Base-by-base conservation (phyloP, 2,113 vertebrate species). In the Sinosuthora webbiana region DNA sequence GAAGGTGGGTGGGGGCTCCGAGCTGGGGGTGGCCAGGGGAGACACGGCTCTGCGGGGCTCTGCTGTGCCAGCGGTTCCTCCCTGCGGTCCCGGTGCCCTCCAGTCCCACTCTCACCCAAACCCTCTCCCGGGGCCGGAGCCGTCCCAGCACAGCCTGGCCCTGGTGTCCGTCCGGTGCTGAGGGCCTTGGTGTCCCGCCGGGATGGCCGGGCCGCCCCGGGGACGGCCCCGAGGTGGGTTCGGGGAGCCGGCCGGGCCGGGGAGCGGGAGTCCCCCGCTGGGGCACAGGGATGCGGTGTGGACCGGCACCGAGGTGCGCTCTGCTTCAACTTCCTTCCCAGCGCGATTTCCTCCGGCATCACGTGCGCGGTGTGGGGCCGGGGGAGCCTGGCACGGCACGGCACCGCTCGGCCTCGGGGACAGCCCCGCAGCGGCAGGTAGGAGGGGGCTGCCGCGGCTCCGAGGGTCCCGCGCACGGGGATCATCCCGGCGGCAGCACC, bases 271-370 rank as follows among this genome's bases (percentile, higher is more conserved):
- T 9, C 9, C 44, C 42, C n/a, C 21, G 0, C 1, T 7, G 83
- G 63, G 83, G 53, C 4, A 0, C 13, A 0, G 75, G 68, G 75
- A 47, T 9, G 47, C 1, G 3, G 33, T 4, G 1, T 56, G 89
- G 65, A 86, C 23, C 25, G 1, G 87, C 87, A 27, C 67, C 4
- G 31, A 64, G 89, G 28, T 74, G 80, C n/a, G 39, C 63, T 47
- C 35, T 3, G 63, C 83, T 41, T 75, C 6, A 4, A 95, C 94
- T 96, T 96, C 96, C 94, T 95, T 96, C 91, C 83, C 91, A 37
- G 86, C 6, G 1, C 17, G 1, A 22, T 94, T 96, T 96, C 94
- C 93, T 96, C 78, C 3, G 2, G 59, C 12, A 10, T 96, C 93
- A 95, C 93, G 25, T 83, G 96, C 3, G 0, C 1, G 1, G 41